Conservation (phyloP, 2,113 vertebrate species). For the Corythornis madagascariensis region DNA sequence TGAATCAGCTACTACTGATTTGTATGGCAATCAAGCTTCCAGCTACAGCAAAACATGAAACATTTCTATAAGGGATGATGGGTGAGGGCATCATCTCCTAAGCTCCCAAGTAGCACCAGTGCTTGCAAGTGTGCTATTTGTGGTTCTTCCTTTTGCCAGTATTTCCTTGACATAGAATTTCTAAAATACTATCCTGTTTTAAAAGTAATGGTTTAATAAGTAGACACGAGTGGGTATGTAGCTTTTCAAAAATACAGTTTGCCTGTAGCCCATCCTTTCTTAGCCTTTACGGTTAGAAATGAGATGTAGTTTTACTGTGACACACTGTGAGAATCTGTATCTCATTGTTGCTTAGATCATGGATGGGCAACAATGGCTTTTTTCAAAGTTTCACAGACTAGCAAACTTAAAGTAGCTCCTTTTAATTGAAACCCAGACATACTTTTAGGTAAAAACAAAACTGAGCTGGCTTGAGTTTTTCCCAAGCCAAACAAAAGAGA, state of each 20-base stretch:
- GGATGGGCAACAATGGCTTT: slow-evolving; percentile 59
- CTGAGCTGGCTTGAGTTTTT: slow-evolving; percentile 70
- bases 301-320: slow-evolving; percentile 5
- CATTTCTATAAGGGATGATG: neutral
- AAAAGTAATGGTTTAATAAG: neutral
- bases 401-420: slow-evolving; percentile 73
- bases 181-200: neutral
- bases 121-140: neutral
- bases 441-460: slow-evolving; percentile 73
- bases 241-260: neutral
- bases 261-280: neutral
- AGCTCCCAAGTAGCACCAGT: neutral
- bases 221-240: neutral
- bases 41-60: neutral
- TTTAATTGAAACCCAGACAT: slow-evolving; percentile 77
- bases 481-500: slow-evolving; percentile 79
- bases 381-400: slow-evolving; percentile 62
- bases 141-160: neutral
- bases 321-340: slow-evolving; percentile 51
- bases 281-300: neutral
- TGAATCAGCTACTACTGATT: neutral
- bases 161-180: neutral
- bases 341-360: slow-evolving; percentile 66
- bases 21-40: neutral
- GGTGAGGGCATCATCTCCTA: neutral